Conservation (phyloP, 2,113 vertebrate genomes). For the Ornithorhynchus anatinus region DNA sequence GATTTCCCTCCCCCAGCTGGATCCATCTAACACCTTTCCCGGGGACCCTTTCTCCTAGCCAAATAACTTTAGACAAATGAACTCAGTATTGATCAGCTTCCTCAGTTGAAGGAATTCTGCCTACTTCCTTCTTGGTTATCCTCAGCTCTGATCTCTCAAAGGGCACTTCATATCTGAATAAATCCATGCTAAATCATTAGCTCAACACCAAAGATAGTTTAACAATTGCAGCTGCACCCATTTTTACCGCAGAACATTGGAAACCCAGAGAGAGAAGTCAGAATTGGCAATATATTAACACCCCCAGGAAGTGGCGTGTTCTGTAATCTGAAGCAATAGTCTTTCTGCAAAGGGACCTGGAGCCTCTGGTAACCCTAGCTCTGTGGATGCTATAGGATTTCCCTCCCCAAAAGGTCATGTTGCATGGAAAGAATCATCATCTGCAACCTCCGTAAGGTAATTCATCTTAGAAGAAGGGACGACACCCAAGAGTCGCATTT, state of each 20-base stretch:
- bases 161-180: slow-evolving; percentile 25
- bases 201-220: neutral
- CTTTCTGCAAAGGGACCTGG: too few species aligned
- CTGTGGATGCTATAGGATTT: too few species aligned
- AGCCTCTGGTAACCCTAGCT: too few species aligned
- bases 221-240: slow-evolving; percentile 2
- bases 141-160: neutral
- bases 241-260: slow-evolving; percentile 5
- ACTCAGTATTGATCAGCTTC: neutral
- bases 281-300: too few species aligned
- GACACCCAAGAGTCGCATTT: too few species aligned
- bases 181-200: slow-evolving; percentile 18
- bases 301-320: too few species aligned
- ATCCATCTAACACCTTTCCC: neutral
- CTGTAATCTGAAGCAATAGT: too few species aligned
- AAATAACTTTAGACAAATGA: neutral
- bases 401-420: too few species aligned
- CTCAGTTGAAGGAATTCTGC: neutral
- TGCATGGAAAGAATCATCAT: too few species aligned
- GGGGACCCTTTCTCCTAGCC: neutral
- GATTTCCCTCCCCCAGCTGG: neutral
- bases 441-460: too few species aligned
- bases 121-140: neutral
- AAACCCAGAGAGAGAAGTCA: neutral
- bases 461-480: too few species aligned